Conservation (phyloP, 2,113 vertebrate species). For the Xiphophorus hellerii region DNA sequence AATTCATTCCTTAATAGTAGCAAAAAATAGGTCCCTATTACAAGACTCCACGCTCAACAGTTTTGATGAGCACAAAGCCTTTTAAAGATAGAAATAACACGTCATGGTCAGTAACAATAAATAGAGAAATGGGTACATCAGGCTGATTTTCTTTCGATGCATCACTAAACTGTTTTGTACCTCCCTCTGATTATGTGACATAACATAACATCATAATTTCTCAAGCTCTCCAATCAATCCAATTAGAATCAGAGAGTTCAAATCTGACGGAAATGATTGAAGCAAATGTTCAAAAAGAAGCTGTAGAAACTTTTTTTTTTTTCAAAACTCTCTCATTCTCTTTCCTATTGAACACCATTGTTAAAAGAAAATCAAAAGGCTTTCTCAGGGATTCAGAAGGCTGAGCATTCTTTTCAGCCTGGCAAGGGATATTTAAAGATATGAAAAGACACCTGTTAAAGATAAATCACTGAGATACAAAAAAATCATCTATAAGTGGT, state of each 20-base stretch:
- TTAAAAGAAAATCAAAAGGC: neutral
- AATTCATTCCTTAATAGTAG: neutral
- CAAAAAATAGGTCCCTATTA: neutral
- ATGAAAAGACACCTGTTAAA: neutral
- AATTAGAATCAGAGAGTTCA: neutral
- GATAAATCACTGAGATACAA: neutral
- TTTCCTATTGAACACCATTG: neutral
- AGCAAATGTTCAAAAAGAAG: neutral
- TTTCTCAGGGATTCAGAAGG: neutral
- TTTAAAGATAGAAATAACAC: conserved; percentile 7
- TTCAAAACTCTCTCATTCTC: neutral
- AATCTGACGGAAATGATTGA: neutral
- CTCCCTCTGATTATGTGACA: neutral
- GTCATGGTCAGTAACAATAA: neutral
- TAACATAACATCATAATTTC: neutral
- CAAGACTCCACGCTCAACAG: conserved; percentile 1
- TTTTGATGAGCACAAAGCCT: neutral
- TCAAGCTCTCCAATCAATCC: neutral
- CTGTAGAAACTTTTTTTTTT: too few relatives aligned
- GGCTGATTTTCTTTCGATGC: conserved; percentile 5
- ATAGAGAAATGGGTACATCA: neutral
- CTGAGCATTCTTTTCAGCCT: neutral
- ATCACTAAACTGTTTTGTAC: neutral
- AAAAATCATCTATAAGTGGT: neutral
- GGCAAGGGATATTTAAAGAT: neutral